phyloP scores from a whole-genome alignment of 2,888 invertebrate genomes.

The Onchidella celtica region DNA sequence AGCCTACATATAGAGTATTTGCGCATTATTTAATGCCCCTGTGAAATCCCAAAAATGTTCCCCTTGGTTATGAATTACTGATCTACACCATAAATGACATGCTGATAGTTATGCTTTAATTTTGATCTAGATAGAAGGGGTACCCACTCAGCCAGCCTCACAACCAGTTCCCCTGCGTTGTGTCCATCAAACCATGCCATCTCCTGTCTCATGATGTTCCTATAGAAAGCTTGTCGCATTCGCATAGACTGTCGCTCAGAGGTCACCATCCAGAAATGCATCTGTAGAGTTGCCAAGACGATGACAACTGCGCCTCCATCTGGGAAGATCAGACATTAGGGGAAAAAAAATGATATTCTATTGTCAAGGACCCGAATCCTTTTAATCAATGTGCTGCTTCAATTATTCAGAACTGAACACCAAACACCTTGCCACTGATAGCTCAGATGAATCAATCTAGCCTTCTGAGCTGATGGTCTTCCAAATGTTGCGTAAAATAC shows the following conservation, averaged over 20 bases:
- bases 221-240: conserved; percentile 66
- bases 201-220: conserved; percentile 67
- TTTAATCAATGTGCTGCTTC: too few relatives aligned
- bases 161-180: conserved; percentile 68
- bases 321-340: conserved; percentile 3
- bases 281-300: conserved; percentile 38
- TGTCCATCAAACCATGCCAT: conserved; percentile 75
- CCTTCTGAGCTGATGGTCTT: too few relatives aligned
- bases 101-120: too few relatives aligned
- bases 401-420: too few relatives aligned
- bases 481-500: too few relatives aligned
- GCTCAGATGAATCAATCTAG: too few relatives aligned
- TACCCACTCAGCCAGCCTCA: conserved; percentile 69
- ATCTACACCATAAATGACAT: too few relatives aligned
- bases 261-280: conserved; percentile 57
- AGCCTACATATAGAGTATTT: too few relatives aligned
- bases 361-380: background rate
- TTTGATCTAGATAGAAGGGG: background rate
- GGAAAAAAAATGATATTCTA: background rate
- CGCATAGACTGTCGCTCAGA: conserved; percentile 66
- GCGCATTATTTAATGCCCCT: too few relatives aligned
- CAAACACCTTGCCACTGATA: too few relatives aligned
- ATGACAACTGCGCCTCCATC: conserved; percentile 1
- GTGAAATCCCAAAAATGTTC: too few relatives aligned
- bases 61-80: too few relatives aligned